A percentile compares a stretch with the other conserved stretches of the same genome.
Evolutionary conservation across 92 coral and sea anemone genomes (phyloP).

Genomic region (Isaurus tuberculatus): DNA sequence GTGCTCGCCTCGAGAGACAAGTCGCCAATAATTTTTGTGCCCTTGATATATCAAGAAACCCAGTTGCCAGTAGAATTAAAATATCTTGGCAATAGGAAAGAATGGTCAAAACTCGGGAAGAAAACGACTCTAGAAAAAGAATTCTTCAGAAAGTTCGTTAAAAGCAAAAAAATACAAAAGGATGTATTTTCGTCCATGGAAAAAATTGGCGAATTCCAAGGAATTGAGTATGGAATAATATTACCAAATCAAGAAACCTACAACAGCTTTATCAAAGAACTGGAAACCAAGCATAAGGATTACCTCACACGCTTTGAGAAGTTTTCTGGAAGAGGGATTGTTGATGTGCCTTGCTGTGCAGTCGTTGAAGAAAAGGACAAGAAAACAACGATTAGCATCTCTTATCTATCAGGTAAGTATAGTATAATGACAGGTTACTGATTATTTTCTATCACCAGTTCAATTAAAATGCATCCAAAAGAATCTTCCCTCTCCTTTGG

Average conservation of each 20-base stretch:
- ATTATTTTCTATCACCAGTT: no score
- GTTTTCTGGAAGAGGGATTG: background rate
- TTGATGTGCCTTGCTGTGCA: conserved; percentile 23
- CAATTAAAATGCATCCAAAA: no score
- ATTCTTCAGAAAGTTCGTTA: conserved; percentile 37
- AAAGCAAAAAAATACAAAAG: conserved; percentile 24
- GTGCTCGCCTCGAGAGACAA: background rate
- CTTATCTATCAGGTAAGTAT: conserved; percentile 48
- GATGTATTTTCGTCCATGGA: conserved; percentile 38
- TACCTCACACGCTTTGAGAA: background rate
- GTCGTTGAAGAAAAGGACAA: conserved; percentile 1
- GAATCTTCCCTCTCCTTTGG: no score
- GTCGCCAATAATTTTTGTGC: conserved; percentile 36
- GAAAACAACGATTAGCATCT: conserved; percentile 39
- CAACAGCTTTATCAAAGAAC: background rate
- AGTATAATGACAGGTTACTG: background rate
- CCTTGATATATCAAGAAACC: conserved; percentile 34
- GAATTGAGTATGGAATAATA: conserved; percentile 50
- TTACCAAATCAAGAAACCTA: conserved; percentile 46
- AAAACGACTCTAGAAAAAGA: background rate
- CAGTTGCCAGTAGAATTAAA: conserved; percentile 18
- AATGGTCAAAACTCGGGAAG: conserved; percentile 41
- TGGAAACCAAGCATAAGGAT: conserved; percentile 4
- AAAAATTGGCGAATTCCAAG: conserved; percentile 23
- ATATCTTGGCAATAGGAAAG: conserved; percentile 4